Conservation (phyloP, 2,888 invertebrate species). For the Reticulitermes lucifugus region DNA sequence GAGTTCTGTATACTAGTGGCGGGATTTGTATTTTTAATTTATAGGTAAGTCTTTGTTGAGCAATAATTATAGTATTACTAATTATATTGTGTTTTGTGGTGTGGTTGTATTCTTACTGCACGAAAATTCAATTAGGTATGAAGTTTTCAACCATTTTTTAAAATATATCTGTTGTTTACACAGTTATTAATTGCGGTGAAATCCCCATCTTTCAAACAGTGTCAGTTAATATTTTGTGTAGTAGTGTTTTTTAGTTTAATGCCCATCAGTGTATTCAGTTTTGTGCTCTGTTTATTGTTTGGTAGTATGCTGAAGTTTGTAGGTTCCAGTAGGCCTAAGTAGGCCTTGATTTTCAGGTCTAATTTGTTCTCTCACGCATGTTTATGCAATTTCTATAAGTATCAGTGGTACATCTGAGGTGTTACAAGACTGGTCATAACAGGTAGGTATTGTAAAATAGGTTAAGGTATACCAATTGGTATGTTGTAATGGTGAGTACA, state of each 20-base stretch:
- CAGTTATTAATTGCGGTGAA: neutral
- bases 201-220: neutral
- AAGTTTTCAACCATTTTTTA: conserved; percentile 41
- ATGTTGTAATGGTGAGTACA: too few species aligned
- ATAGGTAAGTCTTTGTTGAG: conserved; percentile 12
- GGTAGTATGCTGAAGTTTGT: neutral
- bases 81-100: neutral
- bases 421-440: too few species aligned
- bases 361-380: neutral
- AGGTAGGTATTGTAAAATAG: too few species aligned
- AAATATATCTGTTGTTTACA: conserved; percentile 44
- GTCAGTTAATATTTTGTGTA: neutral
- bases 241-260: neutral
- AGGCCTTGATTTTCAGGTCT: neutral
- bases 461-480: too few species aligned
- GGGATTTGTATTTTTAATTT: conserved; percentile 21
- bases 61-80: neutral
- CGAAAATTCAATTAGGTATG: conserved; percentile 23
- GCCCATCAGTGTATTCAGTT: neutral
- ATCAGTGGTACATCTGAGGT: too few species aligned
- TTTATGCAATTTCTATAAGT: neutral
- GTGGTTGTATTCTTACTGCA: too few species aligned
- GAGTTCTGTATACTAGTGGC: conserved; percentile 17
- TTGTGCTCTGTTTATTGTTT: conserved; percentile 1
- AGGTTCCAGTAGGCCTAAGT: conserved; percentile 24